A percentile compares a stretch with the other conserved stretches of the same genome.
These are phyloP conservation scores for Panzeria rudis DNA, from an alignment of 2,888 invertebrate genomes.

Conservation along the genomic window DNA sequence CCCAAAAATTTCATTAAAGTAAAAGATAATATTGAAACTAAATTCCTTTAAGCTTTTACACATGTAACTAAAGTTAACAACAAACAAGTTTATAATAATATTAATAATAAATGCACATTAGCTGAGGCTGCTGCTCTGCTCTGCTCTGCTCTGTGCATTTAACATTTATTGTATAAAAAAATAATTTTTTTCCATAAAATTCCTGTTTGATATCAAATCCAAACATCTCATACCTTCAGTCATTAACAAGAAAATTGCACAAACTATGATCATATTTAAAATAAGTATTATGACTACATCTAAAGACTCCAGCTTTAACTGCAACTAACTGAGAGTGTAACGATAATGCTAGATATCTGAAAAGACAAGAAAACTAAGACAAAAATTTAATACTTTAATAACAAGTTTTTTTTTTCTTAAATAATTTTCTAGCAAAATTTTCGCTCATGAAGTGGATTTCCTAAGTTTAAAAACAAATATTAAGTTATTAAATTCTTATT, in stretches of 20 bases:
- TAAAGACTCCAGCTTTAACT: slow-evolving; percentile 5
- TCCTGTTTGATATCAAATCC: slow-evolving; percentile 42
- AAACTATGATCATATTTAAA: slow-evolving; percentile 44
- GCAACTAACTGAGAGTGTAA: not conserved
- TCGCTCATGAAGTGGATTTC: not conserved
- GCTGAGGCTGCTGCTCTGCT: slow-evolving; percentile 8
- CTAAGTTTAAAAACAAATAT: slow-evolving; percentile 42
- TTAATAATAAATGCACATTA: slow-evolving; percentile 44
- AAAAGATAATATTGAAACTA: not conserved
- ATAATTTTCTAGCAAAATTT: not conserved
- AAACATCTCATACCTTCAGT: slow-evolving; percentile 58
- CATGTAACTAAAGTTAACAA: slow-evolving; percentile 31
- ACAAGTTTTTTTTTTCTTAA: slow-evolving; percentile 34
- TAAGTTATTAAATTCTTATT: slow-evolving; percentile 64
- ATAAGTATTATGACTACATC: slow-evolving; percentile 43
- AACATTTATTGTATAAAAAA: slow-evolving; percentile 6
- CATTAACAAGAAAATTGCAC: slow-evolving; percentile 43
- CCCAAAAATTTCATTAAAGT: not conserved
- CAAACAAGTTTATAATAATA: slow-evolving; percentile 54
- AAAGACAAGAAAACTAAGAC: slow-evolving; percentile 12
- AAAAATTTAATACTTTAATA: slow-evolving; percentile 21
- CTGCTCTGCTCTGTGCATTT: not conserved
- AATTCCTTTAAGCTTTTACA: slow-evolving; percentile 52
- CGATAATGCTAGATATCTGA: slow-evolving; percentile 8
- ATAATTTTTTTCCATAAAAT: not conserved